Base-by-base conservation (phyloP, 2,888 invertebrate species). In the Thecocarcelia acutangulata region DNA sequence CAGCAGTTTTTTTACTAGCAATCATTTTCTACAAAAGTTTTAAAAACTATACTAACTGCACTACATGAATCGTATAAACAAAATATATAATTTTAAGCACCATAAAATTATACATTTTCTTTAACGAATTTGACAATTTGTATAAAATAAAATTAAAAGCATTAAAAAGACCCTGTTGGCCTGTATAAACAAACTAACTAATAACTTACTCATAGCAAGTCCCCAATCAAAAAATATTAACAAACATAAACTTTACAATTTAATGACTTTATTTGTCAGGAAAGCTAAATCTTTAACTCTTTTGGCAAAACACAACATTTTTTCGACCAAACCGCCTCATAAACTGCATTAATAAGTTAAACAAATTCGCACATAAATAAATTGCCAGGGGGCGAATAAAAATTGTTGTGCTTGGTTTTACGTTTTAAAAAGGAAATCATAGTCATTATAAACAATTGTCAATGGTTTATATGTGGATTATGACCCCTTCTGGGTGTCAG, bases 231-330 rank as follows among this genome's bases (percentile, higher is more conserved):
- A 24, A 70, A 58, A 64, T 19, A 33, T 63, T 56, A 42, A 42
- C 46, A 52, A 69, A 56, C 68, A 73, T 77, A 81, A 77, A 77
- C 64, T 82, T 21, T 54, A 58, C 28, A 59, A 74, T 73, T 59
- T 82, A 82, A 82, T 78, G 74, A 66, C 82, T 82, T 78, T 82
- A 82, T 82, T 78, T 78, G 73, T 46, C 37, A 72, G 48, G 13
- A 64, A 58, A 59, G 9, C n/a, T 61, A 33, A 69, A 24, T 28
- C 50, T 28, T 1, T 13, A 59, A 50, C 15, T 44, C 24, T 28
- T 44, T 59, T 19, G 28, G 19, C 52, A 19, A 56, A 56, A 56
- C 24, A 24, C 13, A 44, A 24, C 1, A 33, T 19, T 6, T 17
- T 52, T 21, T 24, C 0, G 28, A 37, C 21, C 0, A 21, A 58